Percentiles rank a stretch among this genome's conserved stretches.
phyloP scores from a whole-genome alignment of 2,888 invertebrate genomes.

The Alentia gelatinosa region DNA sequence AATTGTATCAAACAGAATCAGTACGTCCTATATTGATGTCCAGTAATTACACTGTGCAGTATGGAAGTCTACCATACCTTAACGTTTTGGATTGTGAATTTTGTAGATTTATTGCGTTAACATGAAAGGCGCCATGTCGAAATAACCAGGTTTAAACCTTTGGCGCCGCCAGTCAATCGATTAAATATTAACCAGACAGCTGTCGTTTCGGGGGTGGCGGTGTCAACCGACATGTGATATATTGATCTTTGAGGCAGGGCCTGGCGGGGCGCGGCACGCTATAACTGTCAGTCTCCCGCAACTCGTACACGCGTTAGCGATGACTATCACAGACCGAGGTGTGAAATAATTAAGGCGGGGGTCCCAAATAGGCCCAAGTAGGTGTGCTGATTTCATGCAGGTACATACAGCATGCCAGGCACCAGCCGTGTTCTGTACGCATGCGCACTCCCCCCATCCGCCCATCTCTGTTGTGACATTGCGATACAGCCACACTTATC shows the following conservation, averaged over 20 bases:
- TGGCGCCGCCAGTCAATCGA: neutral
- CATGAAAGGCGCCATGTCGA: neutral
- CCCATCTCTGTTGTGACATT: too few species aligned
- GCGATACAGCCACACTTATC: too few species aligned
- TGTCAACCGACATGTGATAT: slow-evolving; percentile 46
- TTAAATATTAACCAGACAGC: slow-evolving; percentile 45
- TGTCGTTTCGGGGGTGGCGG: slow-evolving; percentile 10
- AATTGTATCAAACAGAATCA: too few species aligned
- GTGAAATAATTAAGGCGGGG: slow-evolving; percentile 27
- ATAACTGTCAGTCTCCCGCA: slow-evolving; percentile 11
- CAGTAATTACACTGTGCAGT: too few species aligned
- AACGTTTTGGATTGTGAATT: too few species aligned
- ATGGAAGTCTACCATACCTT: too few species aligned
- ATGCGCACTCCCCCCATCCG: neutral
- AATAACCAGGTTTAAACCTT: slow-evolving; percentile 24
- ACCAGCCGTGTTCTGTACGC: neutral
- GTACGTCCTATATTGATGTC: too few species aligned
- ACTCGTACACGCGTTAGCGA: neutral
- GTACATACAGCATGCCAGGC: neutral
- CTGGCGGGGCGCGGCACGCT: neutral
- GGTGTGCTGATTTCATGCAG: neutral
- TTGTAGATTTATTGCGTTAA: neutral
- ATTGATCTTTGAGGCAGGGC: neutral
- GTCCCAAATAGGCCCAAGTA: neutral
- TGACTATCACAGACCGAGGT: neutral